Base-by-base conservation (phyloP, 2,113 vertebrate species). In the Hipposideros armiger region DNA sequence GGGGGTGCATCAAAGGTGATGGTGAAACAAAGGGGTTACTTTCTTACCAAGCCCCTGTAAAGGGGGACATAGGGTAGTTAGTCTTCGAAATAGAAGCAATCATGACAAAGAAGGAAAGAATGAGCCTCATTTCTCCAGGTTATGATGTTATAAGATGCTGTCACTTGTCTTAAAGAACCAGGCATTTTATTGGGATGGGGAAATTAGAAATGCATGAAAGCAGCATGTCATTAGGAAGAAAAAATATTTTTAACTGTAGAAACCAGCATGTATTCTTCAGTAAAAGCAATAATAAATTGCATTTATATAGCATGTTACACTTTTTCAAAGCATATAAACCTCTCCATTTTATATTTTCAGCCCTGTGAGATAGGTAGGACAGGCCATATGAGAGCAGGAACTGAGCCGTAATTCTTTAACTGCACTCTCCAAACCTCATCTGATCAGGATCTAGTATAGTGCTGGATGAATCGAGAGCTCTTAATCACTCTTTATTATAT, bases 1-100 rank as follows among this genome's bases (percentile, higher is more conserved):
- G 77, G 89, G 84, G 67, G 66, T 91, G 77, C 82, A 87, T 94
- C 82, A 96, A 83, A 95, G 77, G 89, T 91, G 80, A 50, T 82
- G 86, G 58, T 16, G 64, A 95, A 83, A 93, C 84, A 89, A 90
- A 97, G n/a, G 81, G 82, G 56, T 93, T 66, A 50, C 20, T 82
- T 97, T 97, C 54, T 74, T 36, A 91, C 45, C 50, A 70, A 86
- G 85, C 26, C 28, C 30, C 32, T 74, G 28, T 85, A 86, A 84
- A 83, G 36, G 24, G 86, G 28, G 28, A n/a, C 20, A 77, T 67
- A 58, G 36, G 16, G 40, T 76, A 47, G 24, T 47, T 32, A 45
- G 16, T 73, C 32, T 64, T 60, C 24, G 56, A 40, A 89, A 45
- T 30, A 78, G 67, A 74, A 86, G 88, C 54, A 70, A 2, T 19